Base-by-base conservation (phyloP, 2,113 vertebrate species). In the Noctilio leporinus region DNA sequence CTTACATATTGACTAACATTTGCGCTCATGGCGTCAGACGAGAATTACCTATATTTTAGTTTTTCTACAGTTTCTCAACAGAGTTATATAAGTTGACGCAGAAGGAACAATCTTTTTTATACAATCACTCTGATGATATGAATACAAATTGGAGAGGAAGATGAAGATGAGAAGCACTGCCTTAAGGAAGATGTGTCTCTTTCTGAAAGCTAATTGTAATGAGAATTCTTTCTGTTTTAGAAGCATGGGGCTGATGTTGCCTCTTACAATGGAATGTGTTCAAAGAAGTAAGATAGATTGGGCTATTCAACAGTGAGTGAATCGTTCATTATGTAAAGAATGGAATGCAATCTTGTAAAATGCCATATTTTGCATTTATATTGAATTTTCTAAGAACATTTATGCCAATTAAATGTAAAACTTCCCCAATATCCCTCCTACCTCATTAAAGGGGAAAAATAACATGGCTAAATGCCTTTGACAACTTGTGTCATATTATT, bases 321-420 rank as follows among this genome's bases (percentile, higher is more conserved):
- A 97, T 96, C 97, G 92, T 96, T 97, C 97, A 97, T 97, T 97
- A 96, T 91, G 92, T 92, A 88, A 90, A 96, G 96, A 97, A 97
- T 96, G 94, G 81, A 94, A 96, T 95, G 95, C 62, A 96, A 96
- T 96, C 97, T 97, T 97, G 90, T 97, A 93, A 97, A 97, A 97
- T 97, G 95, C 96, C 97, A 96, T 96, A 90, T 96, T 97, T 96
- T 82, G 87, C 92, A 91, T 97, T 95, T 97, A 97, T 97, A n/a
- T 97, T 97, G 95, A 96, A 97, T 97, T 97, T 97, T 93, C 92
- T 53, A 24, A 87, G 96, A 95, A 96, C 86, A 49, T 92, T 90
- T 96, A 92, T 86, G 90, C 81, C 95, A 97, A 95, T 59, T 95
- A 96, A 97, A 95, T 89, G 92, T 90, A 96, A 96, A 95, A 97